Evolutionary conservation across 1,140 invertebrate genomes (phyloP), one percentile per base, ranked within the genome.

Genomic region (Zaprionus inermis): DNA sequence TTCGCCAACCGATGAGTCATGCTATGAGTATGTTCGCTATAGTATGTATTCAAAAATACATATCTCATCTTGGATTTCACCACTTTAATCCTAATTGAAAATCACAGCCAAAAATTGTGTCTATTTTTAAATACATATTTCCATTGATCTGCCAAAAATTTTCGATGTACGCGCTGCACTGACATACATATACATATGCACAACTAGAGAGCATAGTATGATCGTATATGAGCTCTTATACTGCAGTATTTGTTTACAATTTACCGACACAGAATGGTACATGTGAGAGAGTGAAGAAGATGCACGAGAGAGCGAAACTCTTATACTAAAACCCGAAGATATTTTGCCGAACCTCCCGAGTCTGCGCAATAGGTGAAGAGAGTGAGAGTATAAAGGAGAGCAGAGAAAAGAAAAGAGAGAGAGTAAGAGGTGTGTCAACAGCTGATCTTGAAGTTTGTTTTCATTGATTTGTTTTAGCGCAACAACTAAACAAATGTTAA

Each of bases 21-120:
- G 44, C 44, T 32, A 58, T 57, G 38, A 65, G 12, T 54, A 46
- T 34, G 22, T 49, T 28, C 60, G n/a, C 38, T 44, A 69, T 32
- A 22, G 20, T 61, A 56, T 28, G 12, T 18, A 65, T 11, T 41
- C 16, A 14, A 16, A 30, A 66, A 54, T 73, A 71, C 20, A 81
- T 84, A 63, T 76, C 69, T 74, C 82, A 82, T 76, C 83, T 88
- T 76, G 64, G 79, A 67, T 86, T 88, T 88, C 83, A 88, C 68
- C 76, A 60, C 71, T 66, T 79, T 88, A 83, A 83, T 79, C 69
- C 77, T 79, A 71, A 79, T 86, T 86, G 79, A 79, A 73, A 71
- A 74, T 76, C 69, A 72, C 67, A 82, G 83, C 41, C 58, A 55
- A 88, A 64, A 74, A 28, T 70, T 69, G 9, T 54, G 16, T 38